Base-by-base conservation (phyloP, 1,140 invertebrate species). In the Bathynomus jamesi region DNA sequence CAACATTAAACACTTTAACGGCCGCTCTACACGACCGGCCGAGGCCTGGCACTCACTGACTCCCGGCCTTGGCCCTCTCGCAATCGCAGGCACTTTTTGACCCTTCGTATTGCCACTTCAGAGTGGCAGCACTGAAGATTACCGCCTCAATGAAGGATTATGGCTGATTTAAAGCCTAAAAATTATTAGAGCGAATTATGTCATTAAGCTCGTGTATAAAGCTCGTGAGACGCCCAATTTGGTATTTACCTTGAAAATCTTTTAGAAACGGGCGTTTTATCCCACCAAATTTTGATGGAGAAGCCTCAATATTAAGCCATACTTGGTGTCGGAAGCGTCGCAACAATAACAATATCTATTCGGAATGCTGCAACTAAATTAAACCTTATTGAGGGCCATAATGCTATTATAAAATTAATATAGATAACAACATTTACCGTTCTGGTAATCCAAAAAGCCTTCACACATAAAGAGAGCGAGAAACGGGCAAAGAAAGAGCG, bases 1-100 rank as follows among this genome's bases (percentile, higher is more conserved):
- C 69, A 65, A 63, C 69, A 70, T 70, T 70, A 70, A 70, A 70
- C 62, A 65, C 31, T 70, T 70, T 70, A 70, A 70, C 69, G 61
- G 65, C 61, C 69, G 46, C 63, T 65, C 69, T 65, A 62, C 46
- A 53, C 62, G 30, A 46, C 62, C 29, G 62, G 40, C 40, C 40
- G 40, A 53, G 13, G 13, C 40, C 11, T 53, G 40, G 40, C 40
- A 53, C 40, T 11, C 40, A 17, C 13, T 53, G 40, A 40, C 32
- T 40, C 21, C 40, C 21, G 5, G 21, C 40, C 21, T 53, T 53
- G 40, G 40, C 40, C 21, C 40, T 21, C 21, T 11, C 40, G 40
- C 21, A 53, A 53, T 53, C 40, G 40, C 40, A 17, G 40, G 40
- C 21, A 53, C 21, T n/a, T 53, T 53, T 53, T 53, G 40, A 53